Evolutionary conservation across 2,797 vertebrate species (phyloP).

Genomic region (Sphenopsis melanotis): DNA sequence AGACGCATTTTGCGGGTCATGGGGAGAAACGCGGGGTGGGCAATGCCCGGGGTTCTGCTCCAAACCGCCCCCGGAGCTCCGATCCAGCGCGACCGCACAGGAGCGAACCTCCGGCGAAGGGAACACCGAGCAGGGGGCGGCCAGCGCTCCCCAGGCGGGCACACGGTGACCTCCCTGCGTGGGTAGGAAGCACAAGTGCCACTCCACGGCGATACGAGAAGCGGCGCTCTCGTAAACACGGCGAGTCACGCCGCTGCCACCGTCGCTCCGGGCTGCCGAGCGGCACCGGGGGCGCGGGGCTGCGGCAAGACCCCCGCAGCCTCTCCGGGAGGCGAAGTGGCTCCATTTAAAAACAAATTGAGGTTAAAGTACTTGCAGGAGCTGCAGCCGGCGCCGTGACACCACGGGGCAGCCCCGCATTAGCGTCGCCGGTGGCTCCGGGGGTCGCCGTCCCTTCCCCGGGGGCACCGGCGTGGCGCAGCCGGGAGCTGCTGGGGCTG

Average conservation of each 20-base stretch:
- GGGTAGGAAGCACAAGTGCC: constrained; percentile 1
- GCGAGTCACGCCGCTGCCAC: background rate
- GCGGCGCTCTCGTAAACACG: background rate
- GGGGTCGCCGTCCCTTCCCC: background rate
- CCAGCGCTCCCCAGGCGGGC: background rate
- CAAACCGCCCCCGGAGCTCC: background rate
- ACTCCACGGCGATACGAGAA: background rate
- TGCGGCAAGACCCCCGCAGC: background rate
- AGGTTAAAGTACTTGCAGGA: background rate
- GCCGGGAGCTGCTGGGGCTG: background rate
- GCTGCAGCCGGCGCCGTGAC: background rate
- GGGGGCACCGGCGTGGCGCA: background rate
- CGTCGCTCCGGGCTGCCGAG: background rate
- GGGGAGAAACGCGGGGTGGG: background rate
- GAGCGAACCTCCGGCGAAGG: background rate
- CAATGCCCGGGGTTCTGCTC: background rate
- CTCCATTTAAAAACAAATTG: background rate
- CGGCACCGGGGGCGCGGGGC: background rate
- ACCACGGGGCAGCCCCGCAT: background rate
- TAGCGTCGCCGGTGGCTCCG: background rate
- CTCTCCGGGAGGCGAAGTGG: background rate
- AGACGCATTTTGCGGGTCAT: rapidly evolving
- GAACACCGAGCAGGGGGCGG: background rate
- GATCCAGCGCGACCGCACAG: rapidly evolving
- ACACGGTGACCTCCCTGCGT: background rate